These are phyloP conservation scores for Drosophila ohnishii DNA, from an alignment of 1,140 invertebrate genomes.

Conservation along the genomic window DNA sequence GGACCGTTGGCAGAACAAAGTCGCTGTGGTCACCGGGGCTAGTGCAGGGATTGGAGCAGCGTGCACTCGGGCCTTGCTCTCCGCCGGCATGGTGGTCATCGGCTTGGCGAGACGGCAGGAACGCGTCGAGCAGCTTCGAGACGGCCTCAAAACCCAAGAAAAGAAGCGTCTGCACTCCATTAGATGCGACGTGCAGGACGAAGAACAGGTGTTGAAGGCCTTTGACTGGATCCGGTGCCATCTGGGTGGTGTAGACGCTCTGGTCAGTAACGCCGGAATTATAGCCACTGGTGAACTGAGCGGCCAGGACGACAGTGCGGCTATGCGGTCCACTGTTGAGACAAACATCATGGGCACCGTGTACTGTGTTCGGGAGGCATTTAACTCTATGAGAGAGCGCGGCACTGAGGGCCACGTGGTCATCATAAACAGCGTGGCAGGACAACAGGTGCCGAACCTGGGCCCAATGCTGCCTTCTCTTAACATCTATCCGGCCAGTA, in stretches of 20 bases:
- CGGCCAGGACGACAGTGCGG: constrained; percentile 80
- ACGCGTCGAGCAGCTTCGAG: constrained; percentile 84
- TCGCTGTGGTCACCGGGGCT: constrained; percentile 81
- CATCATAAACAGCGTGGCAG: constrained; percentile 77
- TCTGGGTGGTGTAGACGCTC: constrained; percentile 87
- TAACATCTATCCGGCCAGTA: constrained; percentile 86
- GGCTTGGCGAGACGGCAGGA: constrained; percentile 87
- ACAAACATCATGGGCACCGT: constrained; percentile 88
- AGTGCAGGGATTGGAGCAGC: constrained; percentile 86
- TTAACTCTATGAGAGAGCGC: constrained; percentile 87
- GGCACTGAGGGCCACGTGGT: constrained; percentile 87
- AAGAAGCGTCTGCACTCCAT: constrained; percentile 83
- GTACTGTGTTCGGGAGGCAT: constrained; percentile 87
- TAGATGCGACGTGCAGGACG: constrained; percentile 86
- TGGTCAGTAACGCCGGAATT: constrained; percentile 90
- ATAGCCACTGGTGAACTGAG: constrained; percentile 84
- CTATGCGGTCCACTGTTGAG: constrained; percentile 84
- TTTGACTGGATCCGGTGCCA: constrained; percentile 86
- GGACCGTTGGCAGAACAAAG: constrained; percentile 81
- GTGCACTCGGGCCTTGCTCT: constrained; percentile 82
- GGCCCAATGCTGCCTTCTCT: constrained; percentile 71
- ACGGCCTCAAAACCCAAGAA: constrained; percentile 29
- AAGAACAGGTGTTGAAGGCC: constrained; percentile 86
- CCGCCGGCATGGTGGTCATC: constrained; percentile 86
- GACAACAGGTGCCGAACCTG: constrained; percentile 77